Percentiles rank a stretch among this genome's conserved stretches.
phyloP scores from a whole-genome alignment of 2,113 vertebrate species.

The Clupea harengus region DNA sequence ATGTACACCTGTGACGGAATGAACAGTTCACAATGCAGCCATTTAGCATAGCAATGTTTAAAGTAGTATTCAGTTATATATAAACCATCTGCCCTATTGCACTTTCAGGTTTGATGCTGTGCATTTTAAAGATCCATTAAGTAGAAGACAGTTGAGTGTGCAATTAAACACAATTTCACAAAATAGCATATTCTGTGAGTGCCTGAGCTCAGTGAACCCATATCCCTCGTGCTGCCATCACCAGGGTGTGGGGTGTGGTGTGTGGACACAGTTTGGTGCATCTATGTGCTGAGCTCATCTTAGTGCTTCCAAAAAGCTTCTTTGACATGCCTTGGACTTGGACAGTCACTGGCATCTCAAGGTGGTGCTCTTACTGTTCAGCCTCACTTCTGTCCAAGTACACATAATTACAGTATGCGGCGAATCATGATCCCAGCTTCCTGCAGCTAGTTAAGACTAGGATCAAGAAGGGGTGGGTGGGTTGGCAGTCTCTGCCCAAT shows the following conservation, averaged over 20 bases:
- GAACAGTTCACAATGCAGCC: no score
- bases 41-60: no score
- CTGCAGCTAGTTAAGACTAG: background rate
- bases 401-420: background rate
- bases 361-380: background rate
- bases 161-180: background rate
- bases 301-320: background rate
- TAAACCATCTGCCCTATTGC: background rate
- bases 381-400: background rate
- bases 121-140: background rate
- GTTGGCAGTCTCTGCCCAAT: background rate
- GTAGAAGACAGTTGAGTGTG: background rate
- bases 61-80: no score
- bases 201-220: background rate
- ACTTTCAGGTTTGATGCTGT: background rate
- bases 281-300: background rate
- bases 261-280: background rate
- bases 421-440: constrained; percentile 4
- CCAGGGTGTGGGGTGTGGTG: background rate
- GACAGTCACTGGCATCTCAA: background rate
- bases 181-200: background rate
- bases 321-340: background rate
- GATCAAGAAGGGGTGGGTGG: background rate
- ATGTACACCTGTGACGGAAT: no score
- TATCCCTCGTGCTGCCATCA: background rate